Evolutionary conservation across 2,888 invertebrate species (phyloP), one percentile per base, ranked within the genome.

Genomic region (Agrochola lychnidis): DNA sequence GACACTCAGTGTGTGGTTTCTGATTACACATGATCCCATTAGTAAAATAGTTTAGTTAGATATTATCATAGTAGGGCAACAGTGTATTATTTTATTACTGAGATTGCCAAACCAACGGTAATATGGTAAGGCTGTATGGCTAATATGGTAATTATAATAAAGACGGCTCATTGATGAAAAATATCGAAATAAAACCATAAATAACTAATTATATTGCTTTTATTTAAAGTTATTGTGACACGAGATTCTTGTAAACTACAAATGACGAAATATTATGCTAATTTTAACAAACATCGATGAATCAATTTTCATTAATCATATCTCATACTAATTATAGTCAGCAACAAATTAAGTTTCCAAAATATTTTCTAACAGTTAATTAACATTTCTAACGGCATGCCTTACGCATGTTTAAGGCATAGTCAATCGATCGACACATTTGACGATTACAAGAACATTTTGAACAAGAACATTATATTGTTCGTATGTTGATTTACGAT

Each of bases 281-380:
- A 84, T 86, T 73, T 14, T 40, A 73, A 76, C 51, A 79, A 75
- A 64, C 53, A 75, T 66, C 72, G 64, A 78, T 78, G 69, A 86
- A 83, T 86, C 72, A 78, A 83, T 83, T 81, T 78, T 76, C 76
- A 83, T 83, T 78, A 62, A 81, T 85, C 81, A 86, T 86, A 76
- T 67, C 71, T 79, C 25, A 42, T 64, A 76, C 84, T 81, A 83
- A 85, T 86, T 83, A 81, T 81, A 61, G 70, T n/a, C 62, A 68
- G 73, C 64, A 74, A 72, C 74, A 76, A 76, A 83, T 83, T 83
- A 72, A 80, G 75, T 63, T 71, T 84, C 66, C 79, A 67, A 76
- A 83, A 84, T 76, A 74, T 75, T 81, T 81, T 74, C 42, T 25
- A 76, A 66, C 66, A 73, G 64, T 59, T 72, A 25, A 82, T 84